phyloP scores from a whole-genome alignment of 1,140 invertebrate species.

The Phthorimaea operculella region DNA sequence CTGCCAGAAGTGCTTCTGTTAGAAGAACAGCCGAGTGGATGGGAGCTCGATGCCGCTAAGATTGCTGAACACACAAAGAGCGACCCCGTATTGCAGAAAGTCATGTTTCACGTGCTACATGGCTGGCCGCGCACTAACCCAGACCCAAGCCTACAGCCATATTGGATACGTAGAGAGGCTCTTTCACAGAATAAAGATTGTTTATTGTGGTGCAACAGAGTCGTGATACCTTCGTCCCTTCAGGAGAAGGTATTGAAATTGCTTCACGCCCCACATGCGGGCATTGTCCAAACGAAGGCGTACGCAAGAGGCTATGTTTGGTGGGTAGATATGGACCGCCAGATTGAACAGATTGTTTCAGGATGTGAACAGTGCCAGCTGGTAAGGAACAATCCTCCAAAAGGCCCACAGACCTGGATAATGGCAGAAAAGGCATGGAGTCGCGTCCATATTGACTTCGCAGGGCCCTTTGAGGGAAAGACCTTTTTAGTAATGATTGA shows the following conservation, averaged over 20 bases:
- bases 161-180: slow-evolving; percentile 8
- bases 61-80: slow-evolving; percentile 5
- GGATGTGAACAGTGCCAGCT: slow-evolving; percentile 13
- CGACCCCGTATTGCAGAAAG: slow-evolving; percentile 8
- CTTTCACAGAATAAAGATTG: slow-evolving; percentile 14
- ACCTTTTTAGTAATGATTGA: slow-evolving; percentile 28
- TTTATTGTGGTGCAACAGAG: slow-evolving; percentile 14
- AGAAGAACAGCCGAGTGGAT: slow-evolving; percentile 1
- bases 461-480: slow-evolving; percentile 29
- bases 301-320: slow-evolving; percentile 32
- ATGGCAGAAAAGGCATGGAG: slow-evolving; percentile 43
- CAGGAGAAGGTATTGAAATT: slow-evolving; percentile 6
- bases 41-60: not conserved
- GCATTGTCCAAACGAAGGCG: slow-evolving; percentile 35
- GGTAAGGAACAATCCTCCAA: slow-evolving; percentile 28
- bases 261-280: slow-evolving; percentile 28
- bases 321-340: slow-evolving; percentile 37
- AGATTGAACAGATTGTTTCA: slow-evolving; percentile 30
- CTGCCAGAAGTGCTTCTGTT: slow-evolving; percentile 5
- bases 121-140: slow-evolving; percentile 4
- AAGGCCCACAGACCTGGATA: slow-evolving; percentile 34
- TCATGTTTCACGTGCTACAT: slow-evolving; percentile 9
- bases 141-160: slow-evolving; percentile 8
- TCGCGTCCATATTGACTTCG: slow-evolving; percentile 37
- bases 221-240: slow-evolving; percentile 5